A percentile compares a stretch with the other conserved stretches of the same genome.
Conservation (phyloP, 2,113 vertebrate genomes). For the Stegostoma tigrinum region DNA sequence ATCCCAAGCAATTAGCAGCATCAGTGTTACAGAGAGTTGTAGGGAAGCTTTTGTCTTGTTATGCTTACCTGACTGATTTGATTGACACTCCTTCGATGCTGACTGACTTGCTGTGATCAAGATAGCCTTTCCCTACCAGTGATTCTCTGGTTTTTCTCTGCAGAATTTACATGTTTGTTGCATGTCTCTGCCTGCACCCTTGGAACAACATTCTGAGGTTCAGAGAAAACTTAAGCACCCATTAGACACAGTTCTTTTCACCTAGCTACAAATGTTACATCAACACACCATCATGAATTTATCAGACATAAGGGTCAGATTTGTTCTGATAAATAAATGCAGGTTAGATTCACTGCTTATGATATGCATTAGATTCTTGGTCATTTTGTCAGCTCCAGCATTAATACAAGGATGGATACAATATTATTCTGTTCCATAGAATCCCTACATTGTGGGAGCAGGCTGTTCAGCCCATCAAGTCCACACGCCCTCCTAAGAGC, state of each 20-base stretch:
- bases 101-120: neutral
- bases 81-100: neutral
- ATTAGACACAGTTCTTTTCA: neutral
- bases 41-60: neutral
- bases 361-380: constrained; percentile 2
- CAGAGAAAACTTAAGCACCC: neutral
- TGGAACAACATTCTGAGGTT: neutral
- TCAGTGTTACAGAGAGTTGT: neutral
- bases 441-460: no score
- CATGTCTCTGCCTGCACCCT: neutral
- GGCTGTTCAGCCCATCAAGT: no score
- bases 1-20: neutral
- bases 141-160: neutral
- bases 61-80: neutral
- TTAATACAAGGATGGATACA: neutral
- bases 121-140: neutral
- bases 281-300: neutral
- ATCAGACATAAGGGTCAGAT: neutral
- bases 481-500: no score
- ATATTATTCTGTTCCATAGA: neutral
- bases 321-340: neutral
- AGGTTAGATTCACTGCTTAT: neutral
- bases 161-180: neutral
- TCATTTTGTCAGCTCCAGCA: neutral
- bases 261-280: neutral